These are phyloP conservation scores for Mesaphorura yosii DNA, from an alignment of 1,140 invertebrate genomes.

Conservation along the genomic window DNA sequence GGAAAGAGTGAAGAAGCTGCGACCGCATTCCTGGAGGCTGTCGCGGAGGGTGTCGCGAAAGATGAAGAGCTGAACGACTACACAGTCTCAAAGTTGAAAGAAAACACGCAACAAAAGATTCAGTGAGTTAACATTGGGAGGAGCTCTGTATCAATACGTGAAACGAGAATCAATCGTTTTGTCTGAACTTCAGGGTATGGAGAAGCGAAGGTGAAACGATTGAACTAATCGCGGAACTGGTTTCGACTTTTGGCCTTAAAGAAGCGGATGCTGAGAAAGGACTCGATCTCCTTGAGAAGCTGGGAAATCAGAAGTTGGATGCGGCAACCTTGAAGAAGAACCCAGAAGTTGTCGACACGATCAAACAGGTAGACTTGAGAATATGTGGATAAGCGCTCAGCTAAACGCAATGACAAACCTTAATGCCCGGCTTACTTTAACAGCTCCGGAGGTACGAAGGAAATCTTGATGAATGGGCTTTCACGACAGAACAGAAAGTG, in stretches of 20 bases:
- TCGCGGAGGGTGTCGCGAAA: background rate
- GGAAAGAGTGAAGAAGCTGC: background rate
- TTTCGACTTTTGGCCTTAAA: conserved; percentile 50
- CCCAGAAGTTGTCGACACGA: conserved; percentile 62
- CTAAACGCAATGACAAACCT: no score
- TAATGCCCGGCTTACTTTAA: no score
- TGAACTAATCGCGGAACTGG: conserved; percentile 60
- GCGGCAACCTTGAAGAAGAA: conserved; percentile 59
- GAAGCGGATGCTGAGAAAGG: conserved; percentile 48
- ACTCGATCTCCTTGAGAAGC: conserved; percentile 25
- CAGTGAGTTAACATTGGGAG: background rate
- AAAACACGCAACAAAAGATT: background rate
- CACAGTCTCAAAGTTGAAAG: background rate
- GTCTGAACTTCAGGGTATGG: conserved; percentile 41
- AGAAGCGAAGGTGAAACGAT: conserved; percentile 57
- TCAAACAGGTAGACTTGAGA: conserved; percentile 37
- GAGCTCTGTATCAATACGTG: background rate
- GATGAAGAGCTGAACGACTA: background rate
- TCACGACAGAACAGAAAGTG: conserved; percentile 44
- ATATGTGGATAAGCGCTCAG: background rate
- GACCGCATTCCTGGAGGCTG: background rate
- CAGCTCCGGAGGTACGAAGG: conserved; percentile 57
- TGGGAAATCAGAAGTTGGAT: conserved; percentile 14
- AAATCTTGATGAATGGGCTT: conserved; percentile 57
- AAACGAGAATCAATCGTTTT: background rate